Percentiles rank a stretch among this genome's conserved stretches.
phyloP scores from a whole-genome alignment of 2,888 invertebrate genomes.

The Petrolisthes manimaculis region DNA sequence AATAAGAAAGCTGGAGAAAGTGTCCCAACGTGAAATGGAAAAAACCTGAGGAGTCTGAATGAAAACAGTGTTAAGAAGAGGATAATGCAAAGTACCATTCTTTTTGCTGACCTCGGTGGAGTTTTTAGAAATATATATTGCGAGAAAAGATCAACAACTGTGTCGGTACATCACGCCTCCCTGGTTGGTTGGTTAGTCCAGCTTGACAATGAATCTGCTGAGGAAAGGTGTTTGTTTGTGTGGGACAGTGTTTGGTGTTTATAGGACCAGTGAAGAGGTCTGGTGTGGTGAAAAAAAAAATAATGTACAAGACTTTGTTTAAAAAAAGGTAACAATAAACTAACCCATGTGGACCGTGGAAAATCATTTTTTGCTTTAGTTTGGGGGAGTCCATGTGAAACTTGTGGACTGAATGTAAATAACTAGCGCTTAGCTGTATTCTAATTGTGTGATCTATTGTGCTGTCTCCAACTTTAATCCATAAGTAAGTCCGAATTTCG shows the following conservation, averaged over 20 bases:
- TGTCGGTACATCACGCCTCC: no score
- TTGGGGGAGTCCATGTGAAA: constrained; percentile 42
- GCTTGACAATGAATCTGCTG: background rate
- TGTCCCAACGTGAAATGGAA: no score
- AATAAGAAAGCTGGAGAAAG: no score
- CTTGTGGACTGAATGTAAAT: constrained; percentile 52
- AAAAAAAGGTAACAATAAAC: constrained; percentile 43
- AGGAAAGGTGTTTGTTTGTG: constrained; percentile 15
- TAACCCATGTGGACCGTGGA: constrained; percentile 45
- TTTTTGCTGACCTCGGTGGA: no score
- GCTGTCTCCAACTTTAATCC: constrained; percentile 58
- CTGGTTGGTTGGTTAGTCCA: background rate
- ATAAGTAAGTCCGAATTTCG: constrained; percentile 58
- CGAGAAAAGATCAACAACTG: no score
- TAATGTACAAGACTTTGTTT: constrained; percentile 32
- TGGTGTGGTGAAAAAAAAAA: constrained; percentile 27
- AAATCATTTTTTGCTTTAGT: constrained; percentile 41
- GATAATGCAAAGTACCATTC: no score
- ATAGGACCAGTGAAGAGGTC: constrained; percentile 28
- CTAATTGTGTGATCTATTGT: constrained; percentile 62
- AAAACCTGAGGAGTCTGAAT: no score
- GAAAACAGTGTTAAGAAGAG: no score
- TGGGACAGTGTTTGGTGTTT: constrained; percentile 37
- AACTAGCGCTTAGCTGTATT: constrained; percentile 58
- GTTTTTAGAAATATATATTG: no score